These are phyloP conservation scores for Drosophila peninsularis DNA, from an alignment of 2,888 invertebrate genomes.

Conservation along the genomic window DNA sequence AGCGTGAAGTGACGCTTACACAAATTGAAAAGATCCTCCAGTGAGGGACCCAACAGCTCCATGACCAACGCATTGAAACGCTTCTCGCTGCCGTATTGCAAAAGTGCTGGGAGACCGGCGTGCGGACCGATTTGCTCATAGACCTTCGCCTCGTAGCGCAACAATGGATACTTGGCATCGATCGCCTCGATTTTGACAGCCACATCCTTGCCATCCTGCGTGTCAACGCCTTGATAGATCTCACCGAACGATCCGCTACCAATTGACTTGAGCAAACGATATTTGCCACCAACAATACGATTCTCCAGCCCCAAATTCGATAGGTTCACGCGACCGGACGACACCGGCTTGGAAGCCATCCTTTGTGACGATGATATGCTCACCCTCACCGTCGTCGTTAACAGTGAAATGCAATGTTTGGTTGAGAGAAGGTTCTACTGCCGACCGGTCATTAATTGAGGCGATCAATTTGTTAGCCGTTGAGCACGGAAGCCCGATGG, in stretches of 20 bases:
- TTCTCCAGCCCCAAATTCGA: constrained; percentile 52
- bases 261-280: constrained; percentile 50
- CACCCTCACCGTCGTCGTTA: not conserved
- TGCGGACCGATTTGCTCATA: constrained; percentile 99
- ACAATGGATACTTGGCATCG: constrained; percentile 97
- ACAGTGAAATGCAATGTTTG: not conserved
- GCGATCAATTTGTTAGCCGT: constrained; percentile 10
- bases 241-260: constrained; percentile 98
- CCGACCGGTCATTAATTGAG: constrained; percentile 35
- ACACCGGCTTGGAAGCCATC: constrained; percentile 29
- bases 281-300: constrained; percentile 64
- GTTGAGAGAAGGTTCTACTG: constrained; percentile 3
- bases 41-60: constrained; percentile 98
- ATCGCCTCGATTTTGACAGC: constrained; percentile 98
- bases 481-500: constrained; percentile 24
- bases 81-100: constrained; percentile 96
- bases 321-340: constrained; percentile 24
- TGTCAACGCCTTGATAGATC: constrained; percentile 96
- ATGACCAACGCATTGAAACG: constrained; percentile 99
- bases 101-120: constrained; percentile 96
- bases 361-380: not conserved
- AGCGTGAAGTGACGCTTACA: constrained; percentile 98
- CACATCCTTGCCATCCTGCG: constrained; percentile 96
- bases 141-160: constrained; percentile 98
- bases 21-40: constrained; percentile 99